phyloP scores from a whole-genome alignment of 2,797 vertebrate species.

The Nothura maculosa region DNA sequence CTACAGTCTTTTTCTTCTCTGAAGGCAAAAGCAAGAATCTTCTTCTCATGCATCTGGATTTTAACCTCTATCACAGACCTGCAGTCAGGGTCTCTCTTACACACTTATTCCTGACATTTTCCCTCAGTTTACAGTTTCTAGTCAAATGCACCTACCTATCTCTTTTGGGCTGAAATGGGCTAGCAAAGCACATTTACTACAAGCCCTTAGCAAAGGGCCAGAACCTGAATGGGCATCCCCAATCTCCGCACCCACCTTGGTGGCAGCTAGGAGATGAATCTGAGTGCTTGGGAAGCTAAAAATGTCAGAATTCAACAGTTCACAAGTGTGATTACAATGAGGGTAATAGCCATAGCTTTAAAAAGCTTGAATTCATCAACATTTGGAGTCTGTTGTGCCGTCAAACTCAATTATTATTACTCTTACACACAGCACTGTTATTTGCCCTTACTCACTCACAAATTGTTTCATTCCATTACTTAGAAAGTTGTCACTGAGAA shows the following conservation, averaged over 20 bases:
- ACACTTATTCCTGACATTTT: neutral
- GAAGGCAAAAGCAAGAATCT: neutral
- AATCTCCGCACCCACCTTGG: neutral
- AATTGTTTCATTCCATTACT: neutral
- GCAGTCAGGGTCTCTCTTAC: neutral
- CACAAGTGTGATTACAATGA: neutral
- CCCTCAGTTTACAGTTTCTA: neutral
- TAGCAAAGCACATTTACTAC: neutral
- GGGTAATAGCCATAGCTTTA: neutral
- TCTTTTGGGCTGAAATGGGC: neutral
- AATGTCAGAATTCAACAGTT: neutral
- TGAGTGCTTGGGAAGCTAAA: neutral
- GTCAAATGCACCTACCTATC: neutral
- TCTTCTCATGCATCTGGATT: neutral
- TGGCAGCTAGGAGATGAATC: neutral
- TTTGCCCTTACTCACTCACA: neutral
- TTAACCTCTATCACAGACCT: neutral
- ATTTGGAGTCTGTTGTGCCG: neutral
- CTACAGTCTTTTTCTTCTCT: neutral
- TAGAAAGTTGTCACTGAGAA: neutral
- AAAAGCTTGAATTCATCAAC: conserved; percentile 40
- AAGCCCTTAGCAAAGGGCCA: fast-evolving
- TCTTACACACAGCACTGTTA: fast-evolving
- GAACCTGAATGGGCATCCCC: fast-evolving
- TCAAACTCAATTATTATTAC: neutral